These are phyloP conservation scores for Odontomyia ornata DNA, from an alignment of 2,888 invertebrate genomes.

Conservation along the genomic window DNA sequence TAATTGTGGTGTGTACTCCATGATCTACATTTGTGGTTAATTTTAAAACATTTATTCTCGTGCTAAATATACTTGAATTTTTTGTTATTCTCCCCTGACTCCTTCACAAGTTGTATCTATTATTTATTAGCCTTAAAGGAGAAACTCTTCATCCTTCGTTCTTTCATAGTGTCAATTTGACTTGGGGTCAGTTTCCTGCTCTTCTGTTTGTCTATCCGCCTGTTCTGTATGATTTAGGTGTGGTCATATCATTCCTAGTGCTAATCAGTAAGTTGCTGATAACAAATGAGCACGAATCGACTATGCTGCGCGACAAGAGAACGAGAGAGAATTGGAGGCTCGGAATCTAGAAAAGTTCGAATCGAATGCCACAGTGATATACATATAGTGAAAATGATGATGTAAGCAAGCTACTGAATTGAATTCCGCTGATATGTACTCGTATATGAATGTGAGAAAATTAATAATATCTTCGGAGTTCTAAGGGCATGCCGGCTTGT, in stretches of 20 bases:
- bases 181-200: neutral
- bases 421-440: neutral
- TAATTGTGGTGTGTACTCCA: too few relatives aligned
- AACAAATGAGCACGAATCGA: neutral
- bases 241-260: neutral
- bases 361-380: neutral
- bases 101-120: too few relatives aligned
- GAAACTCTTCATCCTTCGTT: neutral
- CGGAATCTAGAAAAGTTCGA: neutral
- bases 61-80: too few relatives aligned
- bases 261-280: neutral
- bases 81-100: too few relatives aligned
- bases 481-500: too few relatives aligned
- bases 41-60: too few relatives aligned
- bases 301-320: neutral
- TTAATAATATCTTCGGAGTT: too few relatives aligned
- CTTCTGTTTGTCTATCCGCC: too few relatives aligned
- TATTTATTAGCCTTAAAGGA: too few relatives aligned
- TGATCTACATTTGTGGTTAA: too few relatives aligned
- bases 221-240: neutral
- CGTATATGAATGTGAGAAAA: too few relatives aligned
- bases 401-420: neutral
- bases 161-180: neutral
- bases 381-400: neutral
- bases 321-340: neutral